Conservation (phyloP, 2,888 invertebrate species). For the Coecobrya sp. region DNA sequence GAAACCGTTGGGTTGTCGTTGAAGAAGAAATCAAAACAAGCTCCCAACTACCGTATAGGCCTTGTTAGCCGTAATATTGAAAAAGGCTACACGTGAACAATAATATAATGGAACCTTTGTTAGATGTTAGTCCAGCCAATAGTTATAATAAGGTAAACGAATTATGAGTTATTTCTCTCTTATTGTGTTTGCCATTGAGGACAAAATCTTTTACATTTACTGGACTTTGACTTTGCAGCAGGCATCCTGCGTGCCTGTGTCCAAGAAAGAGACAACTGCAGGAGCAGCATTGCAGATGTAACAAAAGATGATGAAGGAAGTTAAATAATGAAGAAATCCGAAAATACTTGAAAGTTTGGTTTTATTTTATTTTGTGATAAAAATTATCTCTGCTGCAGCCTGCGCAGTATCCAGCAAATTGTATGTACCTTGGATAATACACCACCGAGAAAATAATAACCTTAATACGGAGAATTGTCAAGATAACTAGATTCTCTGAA, state of each 20-base stretch:
- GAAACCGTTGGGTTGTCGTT: constrained; percentile 26
- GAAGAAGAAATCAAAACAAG: constrained; percentile 73
- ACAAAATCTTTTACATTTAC: constrained; percentile 46
- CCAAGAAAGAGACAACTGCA: neutral
- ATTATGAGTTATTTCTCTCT: constrained; percentile 47
- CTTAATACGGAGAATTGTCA: constrained; percentile 44
- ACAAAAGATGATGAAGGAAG: constrained; percentile 40
- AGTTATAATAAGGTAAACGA: constrained; percentile 53
- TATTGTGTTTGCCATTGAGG: constrained; percentile 8
- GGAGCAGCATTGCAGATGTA: constrained; percentile 30
- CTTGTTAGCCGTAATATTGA: constrained; percentile 14
- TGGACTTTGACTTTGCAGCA: neutral
- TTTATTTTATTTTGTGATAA: constrained; percentile 46
- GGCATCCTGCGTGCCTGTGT: neutral
- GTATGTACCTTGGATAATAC: constrained; percentile 15
- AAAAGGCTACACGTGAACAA: neutral
- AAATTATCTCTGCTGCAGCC: constrained; percentile 52
- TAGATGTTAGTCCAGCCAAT: constrained; percentile 2
- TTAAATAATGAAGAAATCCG: constrained; percentile 37
- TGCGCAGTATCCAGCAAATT: neutral
- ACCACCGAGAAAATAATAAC: constrained; percentile 48
- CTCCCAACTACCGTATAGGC: neutral
- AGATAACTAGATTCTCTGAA: constrained; percentile 62
- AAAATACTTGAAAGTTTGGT: constrained; percentile 25
- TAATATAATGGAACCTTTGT: neutral